Base-by-base conservation (phyloP, 1,140 invertebrate species). In the Cepaea nemoralis region DNA sequence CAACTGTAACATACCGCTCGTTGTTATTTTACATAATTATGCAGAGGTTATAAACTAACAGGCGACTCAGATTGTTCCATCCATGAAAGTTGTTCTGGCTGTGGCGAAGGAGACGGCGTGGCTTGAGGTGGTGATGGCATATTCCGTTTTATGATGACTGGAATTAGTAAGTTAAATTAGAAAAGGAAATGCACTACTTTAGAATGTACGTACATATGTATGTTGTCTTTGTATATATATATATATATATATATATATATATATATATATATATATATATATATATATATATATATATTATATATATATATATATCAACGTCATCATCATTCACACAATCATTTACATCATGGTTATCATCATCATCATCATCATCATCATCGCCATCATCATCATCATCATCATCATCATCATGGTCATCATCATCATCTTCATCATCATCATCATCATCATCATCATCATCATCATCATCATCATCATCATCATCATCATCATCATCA, bases 361-460 rank as follows among this genome's bases (percentile, higher is more conserved):
- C n/a, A n/a, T n/a, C 71, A 74, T 74, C 1, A 74, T 74, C 71
- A 35, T 74, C 71, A 74, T 74, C 71, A 6, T 1, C 71, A 74
- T 74, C 71, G 37, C 0, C 71, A 74, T 74, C 71, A 74, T 74
- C 71, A 74, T 74, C 71, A 74, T 74, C 71, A 74, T 74, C 1
- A 74, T 74, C 71, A 35, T 74, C 71, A 74, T 74, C 71, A 74
- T 74, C 1, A 74, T 74, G n/a, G 37, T 74, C 71, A 74, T 74
- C 71, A 6, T 1, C 71, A 74, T 74, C 71, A 35, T 1, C 71
- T 39, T 74, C 71, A 74, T 74, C 71, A 74, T 74, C 71, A 74
- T 74, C 71, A 74, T 74, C 71, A 37, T 67, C 66, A n/a, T 67
- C 66, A 67, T 67, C 66, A 37, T 67, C 66, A 37, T 67, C 66